phyloP scores from a whole-genome alignment of 2,888 invertebrate genomes.

The Macaria liturata region DNA sequence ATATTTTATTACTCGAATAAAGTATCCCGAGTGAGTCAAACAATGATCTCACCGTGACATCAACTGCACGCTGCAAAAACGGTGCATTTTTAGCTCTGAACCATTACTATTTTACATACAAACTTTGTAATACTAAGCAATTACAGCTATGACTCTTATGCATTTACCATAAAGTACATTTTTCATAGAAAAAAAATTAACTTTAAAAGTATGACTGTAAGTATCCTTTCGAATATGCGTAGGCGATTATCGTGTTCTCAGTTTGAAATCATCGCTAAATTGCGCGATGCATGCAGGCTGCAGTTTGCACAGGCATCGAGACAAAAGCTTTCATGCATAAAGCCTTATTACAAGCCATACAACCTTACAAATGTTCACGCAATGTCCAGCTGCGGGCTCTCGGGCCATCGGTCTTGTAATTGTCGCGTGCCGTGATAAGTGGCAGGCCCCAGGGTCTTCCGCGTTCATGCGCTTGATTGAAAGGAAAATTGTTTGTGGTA shows the following conservation, averaged over 20 bases:
- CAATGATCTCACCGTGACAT: constrained; percentile 58
- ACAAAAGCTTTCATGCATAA: constrained; percentile 46
- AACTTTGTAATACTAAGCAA: no score
- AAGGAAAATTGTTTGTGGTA: constrained; percentile 26
- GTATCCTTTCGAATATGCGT: constrained; percentile 42
- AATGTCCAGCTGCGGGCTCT: constrained; percentile 46
- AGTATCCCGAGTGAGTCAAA: constrained; percentile 47
- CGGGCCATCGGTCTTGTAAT: constrained; percentile 43
- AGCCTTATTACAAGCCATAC: constrained; percentile 1
- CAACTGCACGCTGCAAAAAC: constrained; percentile 45
- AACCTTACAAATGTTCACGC: constrained; percentile 43
- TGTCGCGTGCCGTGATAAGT: constrained; percentile 51
- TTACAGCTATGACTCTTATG: no score
- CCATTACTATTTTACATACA: no score
- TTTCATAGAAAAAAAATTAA: no score
- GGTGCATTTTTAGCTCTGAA: constrained; percentile 33
- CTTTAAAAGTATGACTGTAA: background rate
- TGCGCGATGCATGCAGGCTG: constrained; percentile 16
- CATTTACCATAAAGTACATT: no score
- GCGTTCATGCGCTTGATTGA: constrained; percentile 30
- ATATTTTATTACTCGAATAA: constrained; percentile 26
- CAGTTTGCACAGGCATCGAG: constrained; percentile 5
- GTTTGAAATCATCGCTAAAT: constrained; percentile 40
- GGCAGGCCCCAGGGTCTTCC: constrained; percentile 37
- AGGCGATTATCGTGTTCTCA: constrained; percentile 41